These are phyloP conservation scores for Pteruthius melanotis DNA, from an alignment of 2,113 vertebrate genomes.

Conservation along the genomic window DNA sequence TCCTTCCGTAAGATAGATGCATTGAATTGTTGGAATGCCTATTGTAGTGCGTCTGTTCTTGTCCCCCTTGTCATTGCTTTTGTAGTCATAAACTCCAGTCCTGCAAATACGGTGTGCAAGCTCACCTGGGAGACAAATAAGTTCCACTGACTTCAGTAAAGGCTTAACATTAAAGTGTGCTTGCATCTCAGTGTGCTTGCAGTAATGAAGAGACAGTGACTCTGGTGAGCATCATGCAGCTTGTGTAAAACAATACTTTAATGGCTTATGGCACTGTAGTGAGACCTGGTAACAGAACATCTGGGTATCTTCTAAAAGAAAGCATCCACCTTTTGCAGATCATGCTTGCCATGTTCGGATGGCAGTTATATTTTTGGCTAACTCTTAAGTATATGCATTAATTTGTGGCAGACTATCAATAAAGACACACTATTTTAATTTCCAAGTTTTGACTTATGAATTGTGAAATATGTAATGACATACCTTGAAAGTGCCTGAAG, in stretches of 20 bases:
- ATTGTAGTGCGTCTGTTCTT: neutral
- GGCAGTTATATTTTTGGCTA: neutral
- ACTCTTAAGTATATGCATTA: neutral
- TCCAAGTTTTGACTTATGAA: conserved; percentile 26
- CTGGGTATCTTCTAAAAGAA: neutral
- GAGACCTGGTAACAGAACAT: neutral
- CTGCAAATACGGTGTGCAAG: neutral
- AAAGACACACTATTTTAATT: conserved; percentile 47
- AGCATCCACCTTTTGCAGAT: neutral
- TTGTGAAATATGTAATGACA: neutral
- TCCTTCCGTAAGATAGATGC: conserved; percentile 2
- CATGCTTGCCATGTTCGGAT: neutral
- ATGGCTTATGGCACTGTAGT: neutral
- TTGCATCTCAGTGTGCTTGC: neutral
- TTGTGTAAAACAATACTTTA: neutral
- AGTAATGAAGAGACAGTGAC: neutral
- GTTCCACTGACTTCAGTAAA: neutral
- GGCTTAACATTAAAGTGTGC: neutral
- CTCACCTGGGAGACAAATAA: neutral
- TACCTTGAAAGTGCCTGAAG: neutral
- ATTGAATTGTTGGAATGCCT: conserved; percentile 23
- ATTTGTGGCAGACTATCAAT: conserved; percentile 56
- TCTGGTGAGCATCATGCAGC: neutral
- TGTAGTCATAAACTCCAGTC: neutral
- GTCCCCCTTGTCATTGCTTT: neutral